Evolutionary conservation across 2,113 vertebrate genomes (phyloP), one percentile per base, ranked within the genome.

Genomic region (Megaptera novaeangliae): DNA sequence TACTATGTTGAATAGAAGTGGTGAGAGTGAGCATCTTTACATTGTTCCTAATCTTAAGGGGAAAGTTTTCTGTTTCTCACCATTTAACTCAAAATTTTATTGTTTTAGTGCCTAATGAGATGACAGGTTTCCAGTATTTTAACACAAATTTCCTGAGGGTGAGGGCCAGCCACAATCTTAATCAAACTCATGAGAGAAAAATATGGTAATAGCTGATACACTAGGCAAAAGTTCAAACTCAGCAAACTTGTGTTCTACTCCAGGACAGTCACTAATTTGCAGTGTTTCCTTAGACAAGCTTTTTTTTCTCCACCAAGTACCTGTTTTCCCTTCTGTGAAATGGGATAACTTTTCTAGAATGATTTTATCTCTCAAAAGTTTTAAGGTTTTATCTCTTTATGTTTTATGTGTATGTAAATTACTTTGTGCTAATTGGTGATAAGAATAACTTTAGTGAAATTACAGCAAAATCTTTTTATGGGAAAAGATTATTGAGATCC

Each of bases 401-500:
- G 74, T 77, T 77, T 77, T 34, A 55, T 90, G 91, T 94, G 34
- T 92, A 95, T 96, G 74, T 64, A 96, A 77, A 92, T 95, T 96
- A 82, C 44, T 72, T 94, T 92, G 55, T 97, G 89, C 55, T 93
- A 96, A 96, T 71, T 92, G 15, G 29, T 82, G 94, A 86, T 71
- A 94, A 96, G 85, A 96, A 97, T 96, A 96, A 92, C 41, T 61
- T 94, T 52, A 68, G 94, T 71, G 69, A 92, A 94, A 94, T 92
- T 97, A 94, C 20, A 94, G 52, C 61, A 92, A 83, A 90, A 69
- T 94, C 94, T 92, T 96, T 97, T 96, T 94, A 96, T 77, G 64
- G 96, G 36, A 94, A 96, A 96, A 90, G 92, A 97, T 96, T 96
- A 96, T 90, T 97, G 94, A 87, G 84, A 90, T 90, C 72, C 46